Evolutionary conservation across 2,888 invertebrate genomes (phyloP).

Genomic region (Troglohyphantes excavatus): DNA sequence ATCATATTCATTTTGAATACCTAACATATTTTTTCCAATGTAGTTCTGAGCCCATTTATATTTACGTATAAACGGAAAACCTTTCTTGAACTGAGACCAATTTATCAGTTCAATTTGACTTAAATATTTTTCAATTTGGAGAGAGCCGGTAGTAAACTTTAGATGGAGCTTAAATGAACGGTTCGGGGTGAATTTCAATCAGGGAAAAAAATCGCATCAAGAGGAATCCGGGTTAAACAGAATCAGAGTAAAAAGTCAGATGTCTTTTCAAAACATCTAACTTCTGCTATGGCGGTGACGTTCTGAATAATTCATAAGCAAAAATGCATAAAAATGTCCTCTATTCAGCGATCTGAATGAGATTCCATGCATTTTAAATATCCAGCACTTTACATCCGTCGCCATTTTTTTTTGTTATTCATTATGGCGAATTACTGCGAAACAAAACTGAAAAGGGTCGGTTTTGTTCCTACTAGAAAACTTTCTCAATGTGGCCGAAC

Average conservation of each 20-base stretch:
- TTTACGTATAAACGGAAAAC: too few species aligned
- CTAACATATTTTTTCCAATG: too few species aligned
- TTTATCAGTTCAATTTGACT: too few species aligned
- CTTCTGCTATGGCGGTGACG: constrained; percentile 3
- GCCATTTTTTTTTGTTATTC: constrained; percentile 22
- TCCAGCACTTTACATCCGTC: constrained; percentile 22
- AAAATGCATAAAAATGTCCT: constrained; percentile 56
- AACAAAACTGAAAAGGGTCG: constrained; percentile 5
- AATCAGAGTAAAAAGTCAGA: not conserved
- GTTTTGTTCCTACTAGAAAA: not conserved
- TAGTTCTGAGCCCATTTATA: too few species aligned
- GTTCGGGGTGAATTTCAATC: not conserved
- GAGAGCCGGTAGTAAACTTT: not conserved
- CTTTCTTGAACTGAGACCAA: too few species aligned
- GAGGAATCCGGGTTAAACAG: not conserved
- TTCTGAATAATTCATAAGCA: constrained; percentile 53
- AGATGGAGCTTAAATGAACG: not conserved
- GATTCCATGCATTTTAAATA: constrained; percentile 61
- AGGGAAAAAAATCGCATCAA: not conserved
- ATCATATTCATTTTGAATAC: too few species aligned
- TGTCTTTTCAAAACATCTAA: constrained; percentile 9
- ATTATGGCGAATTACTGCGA: constrained; percentile 23
- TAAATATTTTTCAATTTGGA: not conserved
- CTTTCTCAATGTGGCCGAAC: not conserved
- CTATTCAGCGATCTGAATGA: constrained; percentile 34